phyloP scores from a whole-genome alignment of 2,888 invertebrate species.

The Nephrocerus scutellatus region DNA sequence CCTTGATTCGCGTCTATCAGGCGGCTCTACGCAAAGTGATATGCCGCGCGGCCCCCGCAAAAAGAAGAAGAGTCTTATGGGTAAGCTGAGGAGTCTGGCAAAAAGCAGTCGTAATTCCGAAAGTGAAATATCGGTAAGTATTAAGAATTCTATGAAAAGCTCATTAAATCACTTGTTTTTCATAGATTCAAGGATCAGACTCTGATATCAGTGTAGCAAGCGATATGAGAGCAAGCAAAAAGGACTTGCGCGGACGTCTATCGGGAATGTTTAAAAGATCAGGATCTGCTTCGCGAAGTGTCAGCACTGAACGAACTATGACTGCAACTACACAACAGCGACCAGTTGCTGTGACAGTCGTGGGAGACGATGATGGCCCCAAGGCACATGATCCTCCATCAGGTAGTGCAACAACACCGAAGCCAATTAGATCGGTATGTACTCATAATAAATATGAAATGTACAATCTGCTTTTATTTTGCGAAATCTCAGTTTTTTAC shows the following conservation, averaged over 20 bases:
- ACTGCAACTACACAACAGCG: conserved; percentile 45
- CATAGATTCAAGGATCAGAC: conserved; percentile 58
- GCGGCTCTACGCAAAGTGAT: conserved; percentile 80
- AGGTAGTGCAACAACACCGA: conserved; percentile 40
- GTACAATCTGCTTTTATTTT: background rate
- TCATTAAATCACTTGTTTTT: background rate
- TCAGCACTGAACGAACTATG: conserved; percentile 49
- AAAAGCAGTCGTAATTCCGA: conserved; percentile 60
- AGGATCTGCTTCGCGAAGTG: conserved; percentile 58
- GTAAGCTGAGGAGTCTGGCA: conserved; percentile 76
- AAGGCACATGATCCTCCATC: conserved; percentile 42
- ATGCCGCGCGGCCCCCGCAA: conserved; percentile 61
- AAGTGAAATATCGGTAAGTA: conserved; percentile 46
- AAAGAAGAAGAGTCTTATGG: conserved; percentile 73
- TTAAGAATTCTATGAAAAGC: background rate
- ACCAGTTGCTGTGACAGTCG: conserved; percentile 50
- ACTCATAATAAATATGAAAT: background rate
- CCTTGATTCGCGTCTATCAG: conserved; percentile 74
- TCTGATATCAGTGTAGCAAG: conserved; percentile 64
- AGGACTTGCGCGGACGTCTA: conserved; percentile 70
- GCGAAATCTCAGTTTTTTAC: background rate
- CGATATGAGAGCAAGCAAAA: conserved; percentile 57
- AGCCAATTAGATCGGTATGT: conserved; percentile 43
- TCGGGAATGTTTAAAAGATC: conserved; percentile 76
- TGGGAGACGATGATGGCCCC: conserved; percentile 41